Evolutionary conservation across 2,797 vertebrate species (phyloP), one percentile per base, ranked within the genome.

Genomic region (Fringilla coelebs): DNA sequence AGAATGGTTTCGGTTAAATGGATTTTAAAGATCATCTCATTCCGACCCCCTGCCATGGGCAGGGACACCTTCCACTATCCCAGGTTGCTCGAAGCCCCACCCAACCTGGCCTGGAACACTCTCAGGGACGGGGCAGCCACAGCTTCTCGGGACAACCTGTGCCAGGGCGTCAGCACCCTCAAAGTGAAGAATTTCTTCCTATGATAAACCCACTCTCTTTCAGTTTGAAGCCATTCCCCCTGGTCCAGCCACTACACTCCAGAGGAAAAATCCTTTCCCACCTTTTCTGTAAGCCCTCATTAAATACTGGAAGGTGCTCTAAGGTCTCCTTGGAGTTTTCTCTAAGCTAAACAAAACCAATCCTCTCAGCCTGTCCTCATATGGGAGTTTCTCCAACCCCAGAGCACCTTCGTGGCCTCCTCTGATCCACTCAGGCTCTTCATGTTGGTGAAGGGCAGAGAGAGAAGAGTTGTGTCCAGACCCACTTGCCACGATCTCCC

Each of bases 31-130:
- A 19, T 15, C n/a, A 49, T 5, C 2, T 9, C 7, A 4, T 46
- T 52, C n/a, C 10, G 60, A 7, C 0, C 1, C 4, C 7, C 15
- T 81, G 21, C 11, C 55, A n/a, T 5, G 7, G 17, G 2, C 28
- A 32, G 16, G 28, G n/a, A 40, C 18, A 45, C 0, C 25, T 63
- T 40, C 19, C 22, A 74, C 19, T 9, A 8, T 6, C 2, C 7
- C 19, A 65, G 6, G 13, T 1, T 51, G 13, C 9, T 75, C 14
- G 6, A 31, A 79, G 10, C 14, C 29, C 7, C 1, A 0, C 45
- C 63, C 25, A 84, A 1, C 13, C 29, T 51, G 26, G 17, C 15
- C 41, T 51, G 14, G 20, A 18, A 8, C 9, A 12, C 9, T 41
- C 1, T 21, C 21, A 76, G 21, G 28, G 21, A 52, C 13, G 34